Evolutionary conservation across 2,797 vertebrate genomes (phyloP), one percentile per base, ranked within the genome.

Genomic region (Sebastes reedi): DNA sequence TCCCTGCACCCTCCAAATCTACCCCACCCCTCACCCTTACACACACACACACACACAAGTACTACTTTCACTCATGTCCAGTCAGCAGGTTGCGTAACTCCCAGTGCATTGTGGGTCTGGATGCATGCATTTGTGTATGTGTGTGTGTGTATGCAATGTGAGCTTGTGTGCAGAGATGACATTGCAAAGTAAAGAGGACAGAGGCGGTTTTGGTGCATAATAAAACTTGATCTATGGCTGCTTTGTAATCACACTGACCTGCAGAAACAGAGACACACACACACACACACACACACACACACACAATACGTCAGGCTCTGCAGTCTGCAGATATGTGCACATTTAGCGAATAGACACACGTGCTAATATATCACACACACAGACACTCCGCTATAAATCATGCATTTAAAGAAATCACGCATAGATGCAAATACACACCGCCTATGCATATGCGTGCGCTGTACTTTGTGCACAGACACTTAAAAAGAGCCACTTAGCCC

Each of bases 201-300:
- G 87, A 84, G 82, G 86, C 90, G 85, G 85, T 91, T 95, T 94
- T 94, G 90, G 93, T 92, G 92, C 93, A 95, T 94, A 95, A 95
- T 96, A 93, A 95, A 95, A 94, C 88, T 89, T 94, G 93, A 95
- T 95, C 90, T 94, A 93, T 94, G 85, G 85, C 87, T 92, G 91
- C 88, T 88, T 86, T 93, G 89, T 88, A 91, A 93, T 92, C 85
- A 92, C 87, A 83, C 87, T 89, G 81, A 93, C 90, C 87, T 22
- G 66, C 75, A 84, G 74, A 79, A 79, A 78, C 76, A 82, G 36
- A 82, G 3, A 69, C 14, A 60, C 59, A 78, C 70, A 74, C 36
- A 46, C 79, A 72, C 55, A 59, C 79, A 72, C 55, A 59, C 66
- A 56, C 5, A 60, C 59, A 78, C 70, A 74, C 25, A 32, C 79